Conservation (phyloP, 2,888 invertebrate genomes). For the Auanema sp. region DNA sequence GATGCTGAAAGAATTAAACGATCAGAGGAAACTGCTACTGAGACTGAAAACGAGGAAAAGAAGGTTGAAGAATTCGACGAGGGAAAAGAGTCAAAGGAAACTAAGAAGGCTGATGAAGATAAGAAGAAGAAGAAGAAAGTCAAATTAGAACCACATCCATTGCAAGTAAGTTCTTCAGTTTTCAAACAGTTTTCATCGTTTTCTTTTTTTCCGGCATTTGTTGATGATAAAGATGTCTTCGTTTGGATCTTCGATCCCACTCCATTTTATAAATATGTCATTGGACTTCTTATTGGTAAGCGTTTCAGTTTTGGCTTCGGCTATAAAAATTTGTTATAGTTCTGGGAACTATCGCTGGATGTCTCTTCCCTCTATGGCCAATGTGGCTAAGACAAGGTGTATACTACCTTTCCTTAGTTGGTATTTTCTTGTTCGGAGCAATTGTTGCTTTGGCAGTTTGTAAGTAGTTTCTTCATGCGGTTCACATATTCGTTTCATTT, state of each 20-base stretch:
- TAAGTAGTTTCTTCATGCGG: conserved; percentile 57
- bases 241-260: conserved; percentile 70
- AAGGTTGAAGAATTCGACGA: conserved; percentile 49
- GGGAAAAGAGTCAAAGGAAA: conserved; percentile 29
- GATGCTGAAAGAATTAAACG: conserved; percentile 48
- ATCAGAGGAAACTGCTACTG: conserved; percentile 28
- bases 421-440: conserved; percentile 89
- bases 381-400: conserved; percentile 80
- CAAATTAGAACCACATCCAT: conserved; percentile 93
- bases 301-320: neutral
- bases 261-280: conserved; percentile 67
- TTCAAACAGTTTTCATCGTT: neutral
- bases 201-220: conserved; percentile 74
- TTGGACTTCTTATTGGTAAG: conserved; percentile 67
- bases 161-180: conserved; percentile 71
- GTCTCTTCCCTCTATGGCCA: conserved; percentile 99
- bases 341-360: conserved; percentile 88
- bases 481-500: conserved; percentile 20
- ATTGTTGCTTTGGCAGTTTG: conserved; percentile 84
- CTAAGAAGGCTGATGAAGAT: conserved; percentile 36
- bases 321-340: conserved; percentile 70
- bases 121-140: conserved; percentile 72
- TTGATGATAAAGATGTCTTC: conserved; percentile 78
- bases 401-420: conserved; percentile 92
- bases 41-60: conserved; percentile 46